Conservation (phyloP, 2,888 invertebrate species). For the Eubasilissa splendida region DNA sequence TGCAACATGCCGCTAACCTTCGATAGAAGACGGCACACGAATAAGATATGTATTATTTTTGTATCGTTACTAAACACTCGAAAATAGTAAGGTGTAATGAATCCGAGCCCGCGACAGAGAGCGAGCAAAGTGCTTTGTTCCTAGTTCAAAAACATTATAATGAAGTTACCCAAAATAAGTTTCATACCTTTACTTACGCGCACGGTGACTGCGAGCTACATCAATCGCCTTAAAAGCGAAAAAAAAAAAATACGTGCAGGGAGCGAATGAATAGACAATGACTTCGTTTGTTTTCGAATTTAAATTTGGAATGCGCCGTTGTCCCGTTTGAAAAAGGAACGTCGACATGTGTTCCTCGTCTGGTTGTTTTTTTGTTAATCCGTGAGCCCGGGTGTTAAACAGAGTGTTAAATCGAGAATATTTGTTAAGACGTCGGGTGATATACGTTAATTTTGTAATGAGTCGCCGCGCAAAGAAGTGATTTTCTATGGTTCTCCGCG, state of each 20-base stretch:
- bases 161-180: too few relatives aligned
- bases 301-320: slow-evolving; percentile 51
- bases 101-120: too few relatives aligned
- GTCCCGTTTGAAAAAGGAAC: slow-evolving; percentile 29
- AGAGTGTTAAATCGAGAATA: slow-evolving; percentile 41
- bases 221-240: slow-evolving; percentile 47
- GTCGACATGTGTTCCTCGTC: slow-evolving; percentile 15
- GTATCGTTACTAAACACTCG: too few relatives aligned
- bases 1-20: too few relatives aligned
- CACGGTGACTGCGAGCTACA: slow-evolving; percentile 17
- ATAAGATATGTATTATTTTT: too few relatives aligned
- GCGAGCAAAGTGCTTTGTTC: too few relatives aligned
- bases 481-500: slow-evolving; percentile 23
- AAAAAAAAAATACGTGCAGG: slow-evolving; percentile 45
- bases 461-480: slow-evolving; percentile 7
- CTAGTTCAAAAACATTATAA: too few relatives aligned
- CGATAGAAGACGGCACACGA: too few relatives aligned
- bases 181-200: too few relatives aligned
- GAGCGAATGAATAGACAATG: slow-evolving; percentile 53
- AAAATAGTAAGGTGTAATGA: too few relatives aligned
- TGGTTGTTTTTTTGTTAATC: slow-evolving; percentile 14
- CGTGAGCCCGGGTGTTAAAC: slow-evolving; percentile 41
- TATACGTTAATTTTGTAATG: slow-evolving; percentile 27
- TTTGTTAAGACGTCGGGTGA: slow-evolving; percentile 25
- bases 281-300: slow-evolving; percentile 51